Evolutionary conservation across 2,113 vertebrate species (phyloP).

Genomic region (Scopus umbretta): DNA sequence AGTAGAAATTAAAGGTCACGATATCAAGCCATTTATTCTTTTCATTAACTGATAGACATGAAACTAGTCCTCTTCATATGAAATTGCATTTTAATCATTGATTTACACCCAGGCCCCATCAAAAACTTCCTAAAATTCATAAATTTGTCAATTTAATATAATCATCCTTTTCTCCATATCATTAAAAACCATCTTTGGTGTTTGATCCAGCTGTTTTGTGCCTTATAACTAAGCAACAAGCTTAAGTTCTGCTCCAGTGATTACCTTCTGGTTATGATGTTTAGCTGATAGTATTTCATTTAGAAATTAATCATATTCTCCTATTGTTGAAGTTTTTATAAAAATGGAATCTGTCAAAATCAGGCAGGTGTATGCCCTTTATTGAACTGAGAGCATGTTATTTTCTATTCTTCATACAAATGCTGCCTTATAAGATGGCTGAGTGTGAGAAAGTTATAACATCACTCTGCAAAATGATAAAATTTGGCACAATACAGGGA

Average conservation of each 20-base stretch:
- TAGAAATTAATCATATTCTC: background rate
- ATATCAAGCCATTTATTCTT: background rate
- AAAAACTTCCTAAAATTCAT: background rate
- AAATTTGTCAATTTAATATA: background rate
- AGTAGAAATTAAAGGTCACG: background rate
- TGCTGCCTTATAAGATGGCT: background rate
- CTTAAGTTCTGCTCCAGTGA: background rate
- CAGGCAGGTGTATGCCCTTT: background rate
- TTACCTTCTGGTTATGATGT: background rate
- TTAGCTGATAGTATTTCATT: background rate
- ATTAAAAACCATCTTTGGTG: background rate
- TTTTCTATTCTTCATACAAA: background rate
- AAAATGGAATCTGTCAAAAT: background rate
- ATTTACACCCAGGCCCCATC: background rate
- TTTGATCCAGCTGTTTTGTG: background rate
- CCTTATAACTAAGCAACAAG: background rate
- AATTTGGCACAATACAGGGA: background rate
- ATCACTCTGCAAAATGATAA: background rate
- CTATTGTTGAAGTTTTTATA: background rate
- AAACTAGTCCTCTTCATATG: background rate
- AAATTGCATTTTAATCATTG: background rate
- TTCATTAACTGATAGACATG: background rate
- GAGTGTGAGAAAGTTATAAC: constrained; percentile 22
- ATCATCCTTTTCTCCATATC: background rate
- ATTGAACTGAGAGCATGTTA: background rate